Evolutionary conservation across 2,888 invertebrate species (phyloP).

Genomic region (Dolichomitus sp.): DNA sequence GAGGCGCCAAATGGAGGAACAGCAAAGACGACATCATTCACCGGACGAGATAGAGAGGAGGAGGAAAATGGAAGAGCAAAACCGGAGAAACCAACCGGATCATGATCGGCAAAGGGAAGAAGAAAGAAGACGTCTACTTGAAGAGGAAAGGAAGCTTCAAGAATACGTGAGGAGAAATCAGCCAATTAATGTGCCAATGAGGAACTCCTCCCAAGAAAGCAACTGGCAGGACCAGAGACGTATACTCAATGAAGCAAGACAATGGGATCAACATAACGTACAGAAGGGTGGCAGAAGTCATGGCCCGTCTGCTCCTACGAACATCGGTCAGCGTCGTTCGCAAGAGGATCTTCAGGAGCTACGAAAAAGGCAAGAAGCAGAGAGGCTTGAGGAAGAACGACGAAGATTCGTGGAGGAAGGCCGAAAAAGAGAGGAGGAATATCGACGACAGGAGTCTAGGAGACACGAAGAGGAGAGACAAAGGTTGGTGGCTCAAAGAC

Average conservation of each 20-base stretch:
- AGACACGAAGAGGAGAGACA: conserved; percentile 62
- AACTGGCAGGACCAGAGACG: conserved; percentile 64
- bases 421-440: conserved; percentile 71
- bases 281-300: conserved; percentile 67
- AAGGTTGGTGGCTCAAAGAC: conserved; percentile 59
- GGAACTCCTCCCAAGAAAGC: conserved; percentile 50
- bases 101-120: conserved; percentile 39
- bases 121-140: conserved; percentile 50
- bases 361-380: conserved; percentile 54
- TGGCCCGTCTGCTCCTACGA: conserved; percentile 75
- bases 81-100: conserved; percentile 38
- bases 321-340: conserved; percentile 63
- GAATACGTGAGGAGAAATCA: conserved; percentile 79
- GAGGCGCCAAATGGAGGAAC: conserved; percentile 36
- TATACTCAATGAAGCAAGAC: conserved; percentile 66
- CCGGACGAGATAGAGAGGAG: neutral
- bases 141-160: conserved; percentile 74
- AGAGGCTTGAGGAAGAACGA: conserved; percentile 51
- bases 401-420: conserved; percentile 57
- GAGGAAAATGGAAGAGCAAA: conserved; percentile 28
- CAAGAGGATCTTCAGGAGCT: conserved; percentile 55
- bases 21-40: conserved; percentile 33
- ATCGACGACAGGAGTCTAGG: conserved; percentile 69
- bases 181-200: conserved; percentile 70
- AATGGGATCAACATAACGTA: conserved; percentile 61